Percentiles rank a stretch among this genome's conserved stretches.
These are phyloP conservation scores for Lucinisca nassula DNA, from an alignment of 2,888 invertebrate species.

Conservation along the genomic window DNA sequence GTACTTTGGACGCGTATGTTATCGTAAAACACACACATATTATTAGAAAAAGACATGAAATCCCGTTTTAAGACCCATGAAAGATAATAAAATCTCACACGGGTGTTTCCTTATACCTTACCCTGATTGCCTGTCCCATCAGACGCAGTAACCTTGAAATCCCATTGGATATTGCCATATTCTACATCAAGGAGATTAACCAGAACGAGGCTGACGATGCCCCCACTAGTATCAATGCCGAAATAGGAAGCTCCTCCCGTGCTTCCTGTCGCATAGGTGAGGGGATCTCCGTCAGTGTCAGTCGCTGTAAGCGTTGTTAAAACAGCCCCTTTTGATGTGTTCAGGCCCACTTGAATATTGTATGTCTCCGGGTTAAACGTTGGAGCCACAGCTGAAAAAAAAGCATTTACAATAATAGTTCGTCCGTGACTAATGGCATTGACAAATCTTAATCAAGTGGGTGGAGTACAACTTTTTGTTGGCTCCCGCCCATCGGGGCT, in stretches of 20 bases:
- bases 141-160: constrained; percentile 26
- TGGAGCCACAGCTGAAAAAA: not conserved
- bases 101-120: too few species aligned
- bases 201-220: constrained; percentile 1
- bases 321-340: not conserved
- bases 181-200: constrained; percentile 59
- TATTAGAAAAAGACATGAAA: too few species aligned
- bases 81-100: too few species aligned
- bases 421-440: too few species aligned
- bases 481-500: too few species aligned
- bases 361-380: not conserved
- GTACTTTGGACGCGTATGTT: too few species aligned
- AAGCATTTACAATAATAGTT: too few species aligned
- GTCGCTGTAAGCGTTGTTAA: not conserved
- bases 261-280: not conserved
- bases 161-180: constrained; percentile 51
- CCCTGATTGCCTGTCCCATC: constrained; percentile 34
- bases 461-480: too few species aligned
- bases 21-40: too few species aligned
- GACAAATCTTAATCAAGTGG: too few species aligned
- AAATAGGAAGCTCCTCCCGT: not conserved
- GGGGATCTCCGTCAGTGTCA: not conserved
- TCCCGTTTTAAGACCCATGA: too few species aligned
- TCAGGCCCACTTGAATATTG: not conserved
- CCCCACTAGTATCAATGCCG: not conserved